Evolutionary conservation across 2,797 vertebrate genomes (phyloP), one percentile per base, ranked within the genome.

Genomic region (Parauchenoglanis punctatus): DNA sequence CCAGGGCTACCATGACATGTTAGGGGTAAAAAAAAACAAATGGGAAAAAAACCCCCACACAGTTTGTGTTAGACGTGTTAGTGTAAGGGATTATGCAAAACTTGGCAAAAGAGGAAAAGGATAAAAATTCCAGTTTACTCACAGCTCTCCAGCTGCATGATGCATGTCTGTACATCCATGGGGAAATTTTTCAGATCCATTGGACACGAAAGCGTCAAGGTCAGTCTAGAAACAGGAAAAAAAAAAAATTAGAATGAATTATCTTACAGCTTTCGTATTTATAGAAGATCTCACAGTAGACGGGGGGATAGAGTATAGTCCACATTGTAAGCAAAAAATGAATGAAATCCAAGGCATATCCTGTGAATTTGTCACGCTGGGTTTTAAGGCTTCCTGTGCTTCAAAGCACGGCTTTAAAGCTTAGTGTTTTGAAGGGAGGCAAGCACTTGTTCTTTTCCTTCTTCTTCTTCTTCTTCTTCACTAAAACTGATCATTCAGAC

Each of bases 181-280:
- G 98, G 98, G 92, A 99, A 99, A 94, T 99, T 99, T 92, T 99
- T 99, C 73, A 99, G 97, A 93, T 99, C 98, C 98, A 99, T 99
- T 1, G 98, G 98, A 91, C 98, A 99, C 23, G 98, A 99, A 58
- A 99, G 95, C 52, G 97, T 99, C 93, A 99, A 94, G 20, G 98
- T 99, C 90, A 99, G 93, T 89, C 98, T 99, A 96, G 77, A 85
- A 84, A 82, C 52, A 23, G 18, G 4, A 0, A 17, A 56, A 81
- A 73, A 52, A 73, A 49, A 0, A 7, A 2, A 44, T 35, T 28
- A 25, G 20, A 52, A 65, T 11, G 78, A 46, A 4, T n/a, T 7
- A 8, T 46, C 6, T 40, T 12, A 49, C 13, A 15, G 25, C 25
- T n/a, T 81, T 46, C 0, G 28, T 17, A 63, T 63, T 25, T 35